phyloP scores from a whole-genome alignment of 2,888 invertebrate genomes.

The Dasysyrphus tricinctus region DNA sequence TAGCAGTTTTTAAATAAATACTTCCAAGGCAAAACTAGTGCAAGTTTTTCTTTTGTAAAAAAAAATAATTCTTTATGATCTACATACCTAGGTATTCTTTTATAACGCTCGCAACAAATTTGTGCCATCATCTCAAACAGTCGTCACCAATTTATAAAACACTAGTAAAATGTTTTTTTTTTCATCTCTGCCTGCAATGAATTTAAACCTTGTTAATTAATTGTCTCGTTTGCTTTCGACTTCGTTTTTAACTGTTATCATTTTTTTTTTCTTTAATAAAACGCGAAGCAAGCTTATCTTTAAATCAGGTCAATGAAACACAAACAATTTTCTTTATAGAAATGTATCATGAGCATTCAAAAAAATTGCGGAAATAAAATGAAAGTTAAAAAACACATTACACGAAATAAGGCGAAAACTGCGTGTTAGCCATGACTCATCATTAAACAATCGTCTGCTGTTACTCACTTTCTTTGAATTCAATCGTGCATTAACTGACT shows the following conservation, averaged over 20 bases:
- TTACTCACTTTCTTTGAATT: slow-evolving; percentile 17
- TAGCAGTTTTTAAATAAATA: too few relatives aligned
- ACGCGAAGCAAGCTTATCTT: background rate
- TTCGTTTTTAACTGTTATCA: background rate
- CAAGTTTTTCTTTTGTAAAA: too few relatives aligned
- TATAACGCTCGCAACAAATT: background rate
- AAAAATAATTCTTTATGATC: too few relatives aligned
- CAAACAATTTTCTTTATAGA: background rate
- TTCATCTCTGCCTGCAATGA: background rate
- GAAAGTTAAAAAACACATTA: slow-evolving; percentile 21
- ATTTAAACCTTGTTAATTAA: background rate
- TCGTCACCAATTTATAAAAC: background rate
- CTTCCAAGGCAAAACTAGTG: too few relatives aligned
- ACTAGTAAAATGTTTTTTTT: background rate
- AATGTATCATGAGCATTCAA: background rate
- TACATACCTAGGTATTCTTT: too few relatives aligned
- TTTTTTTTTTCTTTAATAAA: background rate
- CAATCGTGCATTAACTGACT: background rate
- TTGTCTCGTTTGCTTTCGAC: background rate
- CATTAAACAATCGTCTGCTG: slow-evolving; percentile 4
- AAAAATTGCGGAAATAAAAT: slow-evolving; percentile 9
- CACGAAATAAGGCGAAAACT: background rate
- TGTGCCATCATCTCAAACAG: background rate
- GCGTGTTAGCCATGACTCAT: slow-evolving; percentile 28
- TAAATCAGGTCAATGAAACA: slow-evolving; percentile 37